Evolutionary conservation across 2,888 invertebrate species (phyloP), one percentile per base, ranked within the genome.

Genomic region (Eupithecia exiguata): DNA sequence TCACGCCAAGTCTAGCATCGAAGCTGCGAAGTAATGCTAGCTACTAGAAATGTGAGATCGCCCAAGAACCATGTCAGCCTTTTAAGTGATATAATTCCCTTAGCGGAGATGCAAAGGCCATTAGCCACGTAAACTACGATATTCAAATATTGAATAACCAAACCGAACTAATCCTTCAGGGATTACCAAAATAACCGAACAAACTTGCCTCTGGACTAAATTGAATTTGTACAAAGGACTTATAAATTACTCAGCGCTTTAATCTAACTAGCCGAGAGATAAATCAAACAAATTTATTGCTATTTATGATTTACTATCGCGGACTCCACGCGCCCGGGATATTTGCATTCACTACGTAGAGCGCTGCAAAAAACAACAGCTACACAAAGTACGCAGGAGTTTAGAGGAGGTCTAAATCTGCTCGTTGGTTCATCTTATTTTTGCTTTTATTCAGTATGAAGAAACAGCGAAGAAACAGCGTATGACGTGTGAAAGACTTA

Each of bases 151-250:
- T 72, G 72, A 72, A 76, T 75, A 76, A 70, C 72, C 69, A 71
- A 72, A 72, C 69, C 68, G 43, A 72, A 72, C 61, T 74, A 69
- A 76, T 74, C 46, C 58, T 65, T 21, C 58, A 61, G 62, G 72
- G 73, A 75, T 74, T 77, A 74, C 65, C 10, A 30, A 30, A 74
- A 71, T 73, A 75, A 70, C 70, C 71, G 73, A 68, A 73, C 70
- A 43, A 75, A 74, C 75, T 77, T 69, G 71, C 38, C 49, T 74
- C 35, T 58, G 21, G 77, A 75, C 77, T 76, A 72, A 71, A 77
- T 74, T 72, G 77, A 68, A 75, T 75, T 68, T 58, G 68, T 69
- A 70, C 72, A 75, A 72, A 49, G 72, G 75, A 67, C 68, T 70
- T 70, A 69, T 70, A 73, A 75, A 73, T 70, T 38, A 73, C 62